These are phyloP conservation scores for Chlorodrepanis virens DNA, from an alignment of 2,113 vertebrate species.

Conservation along the genomic window DNA sequence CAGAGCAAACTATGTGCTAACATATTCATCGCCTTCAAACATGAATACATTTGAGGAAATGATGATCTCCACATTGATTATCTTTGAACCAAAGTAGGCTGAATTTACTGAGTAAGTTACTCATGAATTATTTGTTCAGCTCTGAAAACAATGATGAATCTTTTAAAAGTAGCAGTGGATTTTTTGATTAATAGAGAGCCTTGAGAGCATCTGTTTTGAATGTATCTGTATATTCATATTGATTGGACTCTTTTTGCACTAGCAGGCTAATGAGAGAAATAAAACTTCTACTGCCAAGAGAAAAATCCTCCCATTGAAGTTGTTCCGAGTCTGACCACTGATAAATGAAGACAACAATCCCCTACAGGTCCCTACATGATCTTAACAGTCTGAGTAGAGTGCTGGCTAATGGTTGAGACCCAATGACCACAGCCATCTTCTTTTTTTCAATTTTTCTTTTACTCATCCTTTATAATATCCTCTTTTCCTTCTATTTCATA, in stretches of 20 bases:
- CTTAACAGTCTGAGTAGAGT: background rate
- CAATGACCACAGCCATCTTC: background rate
- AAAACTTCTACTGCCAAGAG: background rate
- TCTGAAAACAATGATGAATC: slow-evolving; percentile 46
- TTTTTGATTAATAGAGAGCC: background rate
- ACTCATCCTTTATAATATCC: background rate
- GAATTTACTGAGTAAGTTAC: slow-evolving; percentile 28
- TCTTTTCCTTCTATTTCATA: background rate
- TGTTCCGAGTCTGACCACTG: background rate
- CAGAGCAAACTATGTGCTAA: slow-evolving; percentile 33
- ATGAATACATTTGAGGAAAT: slow-evolving; percentile 22
- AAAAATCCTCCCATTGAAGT: background rate
- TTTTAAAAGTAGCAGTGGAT: slow-evolving; percentile 6
- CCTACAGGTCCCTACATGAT: background rate
- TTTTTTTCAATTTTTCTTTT: background rate
- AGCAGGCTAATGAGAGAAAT: background rate
- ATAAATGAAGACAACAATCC: background rate
- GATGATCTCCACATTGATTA: slow-evolving; percentile 21
- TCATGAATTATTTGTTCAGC: slow-evolving; percentile 46
- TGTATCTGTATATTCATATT: background rate
- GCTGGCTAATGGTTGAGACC: background rate
- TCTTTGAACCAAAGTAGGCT: slow-evolving; percentile 18
- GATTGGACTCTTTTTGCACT: background rate
- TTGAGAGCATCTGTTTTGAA: background rate
- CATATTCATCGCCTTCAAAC: slow-evolving; percentile 17